These are phyloP conservation scores for Lordiphosa clarofinis DNA, from an alignment of 1,140 invertebrate genomes.

Conservation along the genomic window DNA sequence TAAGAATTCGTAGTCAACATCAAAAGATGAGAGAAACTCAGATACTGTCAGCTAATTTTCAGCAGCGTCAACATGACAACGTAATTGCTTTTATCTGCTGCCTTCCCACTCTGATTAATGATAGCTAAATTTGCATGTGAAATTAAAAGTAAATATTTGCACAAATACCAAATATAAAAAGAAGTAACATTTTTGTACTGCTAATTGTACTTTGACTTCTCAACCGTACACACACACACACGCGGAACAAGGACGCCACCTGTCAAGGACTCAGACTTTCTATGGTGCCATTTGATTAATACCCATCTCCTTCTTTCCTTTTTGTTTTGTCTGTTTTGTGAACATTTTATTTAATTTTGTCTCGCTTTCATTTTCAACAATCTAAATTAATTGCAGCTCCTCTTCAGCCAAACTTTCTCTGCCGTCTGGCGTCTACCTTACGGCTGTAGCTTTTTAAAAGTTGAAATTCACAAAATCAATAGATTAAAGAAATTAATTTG, in stretches of 20 bases:
- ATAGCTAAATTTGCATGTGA: conserved; percentile 67
- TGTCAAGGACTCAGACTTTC: conserved; percentile 34
- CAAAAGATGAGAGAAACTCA: conserved; percentile 47
- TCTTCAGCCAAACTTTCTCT: conserved; percentile 33
- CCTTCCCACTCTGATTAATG: conserved; percentile 55
- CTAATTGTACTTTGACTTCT: conserved; percentile 75
- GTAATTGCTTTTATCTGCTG: conserved; percentile 65
- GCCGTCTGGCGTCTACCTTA: conserved; percentile 18
- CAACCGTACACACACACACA: conserved; percentile 23
- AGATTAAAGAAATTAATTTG: conserved; percentile 40
- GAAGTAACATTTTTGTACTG: conserved; percentile 22
- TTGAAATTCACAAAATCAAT: conserved; percentile 47
- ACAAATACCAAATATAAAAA: conserved; percentile 42
- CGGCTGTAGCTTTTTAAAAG: conserved; percentile 10
- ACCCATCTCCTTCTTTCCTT: conserved; percentile 16
- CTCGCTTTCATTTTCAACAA: conserved; percentile 51
- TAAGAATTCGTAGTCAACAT: conserved; percentile 18
- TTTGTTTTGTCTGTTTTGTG: conserved; percentile 20
- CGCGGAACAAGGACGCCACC: conserved; percentile 10
- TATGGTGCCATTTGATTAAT: conserved; percentile 61
- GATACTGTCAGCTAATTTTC: conserved; percentile 75
- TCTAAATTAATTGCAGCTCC: conserved; percentile 53
- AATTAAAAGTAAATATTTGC: conserved; percentile 76
- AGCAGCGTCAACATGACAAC: conserved; percentile 73
- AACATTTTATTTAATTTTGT: conserved; percentile 14